Evolutionary conservation across 2,888 invertebrate genomes (phyloP).

Genomic region (Theretra japonica): DNA sequence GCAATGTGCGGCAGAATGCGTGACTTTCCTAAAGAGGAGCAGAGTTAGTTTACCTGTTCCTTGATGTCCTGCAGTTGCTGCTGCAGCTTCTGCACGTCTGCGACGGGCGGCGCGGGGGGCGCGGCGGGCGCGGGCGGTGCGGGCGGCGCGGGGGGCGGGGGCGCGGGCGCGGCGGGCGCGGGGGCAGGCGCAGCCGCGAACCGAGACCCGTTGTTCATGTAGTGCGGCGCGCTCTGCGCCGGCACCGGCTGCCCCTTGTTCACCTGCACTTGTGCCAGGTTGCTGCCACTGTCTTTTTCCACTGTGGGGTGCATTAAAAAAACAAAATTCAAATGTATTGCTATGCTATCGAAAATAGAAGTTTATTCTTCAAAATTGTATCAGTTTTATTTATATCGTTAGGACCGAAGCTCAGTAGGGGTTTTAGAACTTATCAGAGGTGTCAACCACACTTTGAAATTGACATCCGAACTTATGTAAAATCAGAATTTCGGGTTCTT

Average conservation of each 20-base stretch:
- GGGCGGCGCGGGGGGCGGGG: constrained; percentile 47
- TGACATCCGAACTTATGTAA: no score
- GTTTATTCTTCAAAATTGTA: no score
- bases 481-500: no score
- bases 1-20: no score
- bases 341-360: not conserved
- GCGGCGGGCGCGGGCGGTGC: constrained; percentile 47
- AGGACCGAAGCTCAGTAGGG: no score
- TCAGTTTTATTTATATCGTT: no score
- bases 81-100: constrained; percentile 90
- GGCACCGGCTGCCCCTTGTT: constrained; percentile 80
- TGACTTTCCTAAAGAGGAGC: no score
- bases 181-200: constrained; percentile 47
- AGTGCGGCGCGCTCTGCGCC: constrained; percentile 74
- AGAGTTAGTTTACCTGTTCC: constrained; percentile 89
- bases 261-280: constrained; percentile 76
- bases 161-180: constrained; percentile 32
- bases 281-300: constrained; percentile 70
- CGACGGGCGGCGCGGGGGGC: constrained; percentile 50
- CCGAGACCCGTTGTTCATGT: constrained; percentile 77
- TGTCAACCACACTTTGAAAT: no score
- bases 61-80: constrained; percentile 97
- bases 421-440: no score
- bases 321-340: not conserved
- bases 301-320: constrained; percentile 46